Base-by-base conservation (phyloP, 1,140 invertebrate genomes). In the Armadillidium nasatum region DNA sequence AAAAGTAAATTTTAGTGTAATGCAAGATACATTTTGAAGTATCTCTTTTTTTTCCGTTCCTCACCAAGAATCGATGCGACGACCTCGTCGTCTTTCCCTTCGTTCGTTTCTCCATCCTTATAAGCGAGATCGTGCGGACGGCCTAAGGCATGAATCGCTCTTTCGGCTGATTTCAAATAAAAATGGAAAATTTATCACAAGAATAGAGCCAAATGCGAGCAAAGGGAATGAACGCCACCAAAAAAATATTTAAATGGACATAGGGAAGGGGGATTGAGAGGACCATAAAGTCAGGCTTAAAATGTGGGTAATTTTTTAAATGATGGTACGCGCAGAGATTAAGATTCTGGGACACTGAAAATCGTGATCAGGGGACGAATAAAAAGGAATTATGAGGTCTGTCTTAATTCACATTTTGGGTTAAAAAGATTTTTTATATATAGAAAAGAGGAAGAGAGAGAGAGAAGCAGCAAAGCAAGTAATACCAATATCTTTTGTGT, bases 301-400 rank as follows among this genome's bases (percentile, higher is more conserved):
- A 60, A 60, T 60, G 50, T 60, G 50, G 50, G 50, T 60, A 60
- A 60, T 60, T 60, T 60, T 60, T 60, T 60, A 60, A 60, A 60
- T 60, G 50, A 60, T 60, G 50, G 50, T 60, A 60, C 50, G 50
- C 50, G 50, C 50, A 60, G 50, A 60, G 50, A 60, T 60, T 60
- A 60, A 60, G 50, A 60, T 60, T 60, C 50, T 60, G 50, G 50
- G 50, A 60, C 50, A 60, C 19, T 19, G 50, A 7, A 7, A 60
- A 60, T 60, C 50, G 50, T 19, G 50, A 60, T 60, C 50, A 15
- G 50, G 50, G 50, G 50, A 60, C 11, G 50, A 60, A 60, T 60
- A 60, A 60, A 60, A 60, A 60, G 50, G 50, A 60, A 60, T 60
- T 60, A 60, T 60, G 50, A 60, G 50, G 50, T 60, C 50, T 60